Evolutionary conservation across 2,888 invertebrate species (phyloP).

Genomic region (Microplitis manilae): DNA sequence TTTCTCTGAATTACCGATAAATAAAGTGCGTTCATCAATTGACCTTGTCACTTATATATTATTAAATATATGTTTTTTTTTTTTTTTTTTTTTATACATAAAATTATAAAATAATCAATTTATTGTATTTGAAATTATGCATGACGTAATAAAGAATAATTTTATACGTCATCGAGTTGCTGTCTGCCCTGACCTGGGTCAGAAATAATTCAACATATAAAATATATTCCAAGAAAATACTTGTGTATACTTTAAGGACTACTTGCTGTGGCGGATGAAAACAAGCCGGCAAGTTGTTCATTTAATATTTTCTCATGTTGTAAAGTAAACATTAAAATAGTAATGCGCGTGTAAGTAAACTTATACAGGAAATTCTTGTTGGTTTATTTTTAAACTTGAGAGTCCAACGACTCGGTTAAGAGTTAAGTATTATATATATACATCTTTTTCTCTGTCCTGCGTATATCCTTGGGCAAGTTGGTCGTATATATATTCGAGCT

Average conservation of each 20-base stretch:
- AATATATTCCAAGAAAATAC: not conserved
- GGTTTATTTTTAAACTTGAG: not conserved
- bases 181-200: conserved; percentile 27
- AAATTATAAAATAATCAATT: too few species aligned
- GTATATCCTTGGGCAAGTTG: conserved; percentile 22
- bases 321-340: not conserved
- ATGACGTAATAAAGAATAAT: too few species aligned
- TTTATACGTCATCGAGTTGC: not conserved
- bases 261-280: not conserved
- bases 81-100: not conserved
- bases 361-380: not conserved
- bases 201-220: not conserved
- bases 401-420: conserved; percentile 31
- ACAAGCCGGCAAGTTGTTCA: not conserved
- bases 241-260: not conserved
- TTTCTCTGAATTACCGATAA: not conserved
- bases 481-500: not conserved
- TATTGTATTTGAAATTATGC: too few species aligned
- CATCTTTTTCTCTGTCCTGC: not conserved
- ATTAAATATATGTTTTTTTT: not conserved
- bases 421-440: not conserved
- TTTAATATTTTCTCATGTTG: conserved; percentile 2
- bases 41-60: not conserved
- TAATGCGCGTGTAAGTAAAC: not conserved
- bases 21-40: not conserved